Conservation (phyloP, 2,888 invertebrate species). For the Thumatha senex region DNA sequence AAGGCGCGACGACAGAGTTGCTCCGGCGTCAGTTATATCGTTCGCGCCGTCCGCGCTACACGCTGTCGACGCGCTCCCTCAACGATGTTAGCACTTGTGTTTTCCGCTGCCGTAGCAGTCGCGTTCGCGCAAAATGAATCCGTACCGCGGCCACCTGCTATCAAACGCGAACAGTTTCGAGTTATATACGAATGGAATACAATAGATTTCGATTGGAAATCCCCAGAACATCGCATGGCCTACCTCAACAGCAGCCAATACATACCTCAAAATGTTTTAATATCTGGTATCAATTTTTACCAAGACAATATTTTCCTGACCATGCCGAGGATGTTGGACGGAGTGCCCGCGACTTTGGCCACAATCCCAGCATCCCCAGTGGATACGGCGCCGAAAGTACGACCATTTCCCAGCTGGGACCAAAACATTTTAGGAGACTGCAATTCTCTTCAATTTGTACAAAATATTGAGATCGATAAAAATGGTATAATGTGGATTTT, state of each 20-base stretch:
- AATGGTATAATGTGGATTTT: conserved; percentile 87
- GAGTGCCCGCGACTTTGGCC: conserved; percentile 88
- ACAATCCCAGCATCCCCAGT: conserved; percentile 72
- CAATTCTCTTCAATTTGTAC: conserved; percentile 88
- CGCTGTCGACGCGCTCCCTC: conserved; percentile 47
- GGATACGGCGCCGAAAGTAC: conserved; percentile 83
- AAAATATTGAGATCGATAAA: conserved; percentile 89
- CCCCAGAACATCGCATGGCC: conserved; percentile 76
- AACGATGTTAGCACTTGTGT: conserved; percentile 60
- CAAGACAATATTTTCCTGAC: conserved; percentile 87
- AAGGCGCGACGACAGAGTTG: conserved; percentile 39
- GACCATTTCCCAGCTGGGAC: conserved; percentile 89
- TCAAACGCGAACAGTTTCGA: conserved; percentile 83
- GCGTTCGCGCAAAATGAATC: conserved; percentile 70
- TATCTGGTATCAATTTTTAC: conserved; percentile 87
- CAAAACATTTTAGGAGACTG: conserved; percentile 87
- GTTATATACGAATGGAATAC: conserved; percentile 89
- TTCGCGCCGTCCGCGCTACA: conserved; percentile 65
- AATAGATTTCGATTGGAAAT: conserved; percentile 87
- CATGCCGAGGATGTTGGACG: conserved; percentile 87
- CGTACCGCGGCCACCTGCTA: conserved; percentile 53
- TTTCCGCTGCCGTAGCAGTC: conserved; percentile 61
- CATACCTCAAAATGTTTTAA: conserved; percentile 86
- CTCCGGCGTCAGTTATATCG: conserved; percentile 63
- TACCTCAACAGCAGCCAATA: conserved; percentile 84